Percentiles rank a stretch among this genome's conserved stretches.
phyloP scores from a whole-genome alignment of 2,113 vertebrate genomes.

The Pangasianodon gigas region DNA sequence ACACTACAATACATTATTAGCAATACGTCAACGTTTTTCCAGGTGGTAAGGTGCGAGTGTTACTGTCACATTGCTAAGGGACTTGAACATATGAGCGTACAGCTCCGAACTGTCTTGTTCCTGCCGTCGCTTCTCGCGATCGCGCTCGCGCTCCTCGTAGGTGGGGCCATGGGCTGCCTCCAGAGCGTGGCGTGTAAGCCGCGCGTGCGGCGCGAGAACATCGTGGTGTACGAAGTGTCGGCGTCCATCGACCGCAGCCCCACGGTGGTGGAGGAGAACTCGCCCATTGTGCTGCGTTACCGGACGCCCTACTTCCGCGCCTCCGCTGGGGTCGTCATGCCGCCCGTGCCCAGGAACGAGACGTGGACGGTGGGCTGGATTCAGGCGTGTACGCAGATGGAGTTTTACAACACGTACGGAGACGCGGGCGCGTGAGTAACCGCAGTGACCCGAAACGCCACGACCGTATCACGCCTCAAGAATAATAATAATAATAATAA shows the following conservation, averaged over 20 bases:
- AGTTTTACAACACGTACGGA: constrained; percentile 90
- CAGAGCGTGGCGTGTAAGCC: constrained; percentile 87
- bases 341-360: constrained; percentile 83
- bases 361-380: constrained; percentile 91
- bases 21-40: not conserved
- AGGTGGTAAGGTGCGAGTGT: not conserved
- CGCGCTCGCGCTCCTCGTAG: constrained; percentile 68
- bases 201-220: constrained; percentile 83
- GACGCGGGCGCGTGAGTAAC: constrained; percentile 81
- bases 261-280: constrained; percentile 86
- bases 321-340: constrained; percentile 84
- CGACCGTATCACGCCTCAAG: not conserved
- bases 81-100: constrained; percentile 69
- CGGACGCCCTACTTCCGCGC: constrained; percentile 88
- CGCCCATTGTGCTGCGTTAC: constrained; percentile 87
- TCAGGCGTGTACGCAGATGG: constrained; percentile 90
- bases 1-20: not conserved
- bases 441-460: not conserved
- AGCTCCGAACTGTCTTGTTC: constrained; percentile 64
- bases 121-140: constrained; percentile 70
- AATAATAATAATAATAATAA: not conserved
- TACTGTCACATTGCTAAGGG: not conserved
- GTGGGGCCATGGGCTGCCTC: constrained; percentile 82
- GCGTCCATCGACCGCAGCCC: constrained; percentile 85
- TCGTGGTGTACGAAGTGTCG: constrained; percentile 86